phyloP scores from a whole-genome alignment of 2,888 invertebrate genomes.

The Rapana venosa region DNA sequence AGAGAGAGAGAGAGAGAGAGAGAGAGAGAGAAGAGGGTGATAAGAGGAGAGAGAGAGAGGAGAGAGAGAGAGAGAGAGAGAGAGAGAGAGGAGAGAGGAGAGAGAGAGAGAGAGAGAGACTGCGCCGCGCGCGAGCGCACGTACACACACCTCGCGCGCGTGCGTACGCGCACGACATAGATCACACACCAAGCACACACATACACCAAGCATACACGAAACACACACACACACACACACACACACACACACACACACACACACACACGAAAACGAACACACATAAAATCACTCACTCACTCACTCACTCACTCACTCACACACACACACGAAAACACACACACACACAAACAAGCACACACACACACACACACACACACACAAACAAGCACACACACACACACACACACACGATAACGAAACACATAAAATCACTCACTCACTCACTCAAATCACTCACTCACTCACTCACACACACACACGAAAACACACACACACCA shows the following conservation, averaged over 20 bases:
- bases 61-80: too few relatives aligned
- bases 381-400: neutral
- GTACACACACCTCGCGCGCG: neutral
- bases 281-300: neutral
- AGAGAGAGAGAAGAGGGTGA: conserved; percentile 11
- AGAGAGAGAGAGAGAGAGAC: neutral
- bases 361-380: neutral
- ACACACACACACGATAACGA: neutral
- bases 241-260: neutral
- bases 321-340: neutral
- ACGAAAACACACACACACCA: neutral
- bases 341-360: neutral
- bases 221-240: neutral
- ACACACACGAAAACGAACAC: neutral
- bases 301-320: neutral
- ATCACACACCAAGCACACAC: neutral
- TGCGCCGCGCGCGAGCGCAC: neutral
- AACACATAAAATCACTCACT: neutral
- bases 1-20: conserved; percentile 18
- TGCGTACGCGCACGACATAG: neutral
- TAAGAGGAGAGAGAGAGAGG: too few relatives aligned
- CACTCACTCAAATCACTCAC: neutral
- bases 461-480: neutral
- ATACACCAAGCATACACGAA: neutral
- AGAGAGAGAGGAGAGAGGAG: neutral